A percentile compares a stretch with the other conserved stretches of the same genome.
Evolutionary conservation across 2,797 vertebrate species (phyloP).

Genomic region (Tauraco hartlaubi): DNA sequence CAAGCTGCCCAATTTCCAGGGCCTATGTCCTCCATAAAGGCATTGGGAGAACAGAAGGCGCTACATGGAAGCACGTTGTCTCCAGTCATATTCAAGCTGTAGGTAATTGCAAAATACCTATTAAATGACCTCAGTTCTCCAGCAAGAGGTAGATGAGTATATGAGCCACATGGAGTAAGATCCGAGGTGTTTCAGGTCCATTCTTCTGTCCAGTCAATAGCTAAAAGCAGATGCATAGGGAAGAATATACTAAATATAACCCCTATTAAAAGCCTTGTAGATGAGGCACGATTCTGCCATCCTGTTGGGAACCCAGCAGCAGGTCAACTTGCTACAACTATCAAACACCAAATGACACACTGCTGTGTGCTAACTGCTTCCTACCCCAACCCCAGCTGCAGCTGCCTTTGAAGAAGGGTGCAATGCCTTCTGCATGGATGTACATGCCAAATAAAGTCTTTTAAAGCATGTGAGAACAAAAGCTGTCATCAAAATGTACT

Average conservation of each 20-base stretch:
- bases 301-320: neutral
- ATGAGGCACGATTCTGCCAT: neutral
- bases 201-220: neutral
- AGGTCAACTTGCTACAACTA: neutral
- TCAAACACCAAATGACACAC: neutral
- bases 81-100: neutral
- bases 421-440: constrained; percentile 23
- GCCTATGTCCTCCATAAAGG: neutral
- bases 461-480: constrained; percentile 44
- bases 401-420: constrained; percentile 59
- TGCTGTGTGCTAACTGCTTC: neutral
- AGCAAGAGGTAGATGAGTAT: neutral
- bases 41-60: neutral
- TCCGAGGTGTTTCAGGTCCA: neutral
- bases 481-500: constrained; percentile 54
- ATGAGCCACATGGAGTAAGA: neutral
- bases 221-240: neutral
- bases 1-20: neutral
- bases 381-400: neutral
- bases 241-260: neutral
- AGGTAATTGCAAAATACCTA: neutral
- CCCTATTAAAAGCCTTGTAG: neutral
- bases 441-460: neutral
- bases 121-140: neutral
- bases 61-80: neutral